Conservation (phyloP, 2,888 invertebrate species). For the Thymelicus lineola region DNA sequence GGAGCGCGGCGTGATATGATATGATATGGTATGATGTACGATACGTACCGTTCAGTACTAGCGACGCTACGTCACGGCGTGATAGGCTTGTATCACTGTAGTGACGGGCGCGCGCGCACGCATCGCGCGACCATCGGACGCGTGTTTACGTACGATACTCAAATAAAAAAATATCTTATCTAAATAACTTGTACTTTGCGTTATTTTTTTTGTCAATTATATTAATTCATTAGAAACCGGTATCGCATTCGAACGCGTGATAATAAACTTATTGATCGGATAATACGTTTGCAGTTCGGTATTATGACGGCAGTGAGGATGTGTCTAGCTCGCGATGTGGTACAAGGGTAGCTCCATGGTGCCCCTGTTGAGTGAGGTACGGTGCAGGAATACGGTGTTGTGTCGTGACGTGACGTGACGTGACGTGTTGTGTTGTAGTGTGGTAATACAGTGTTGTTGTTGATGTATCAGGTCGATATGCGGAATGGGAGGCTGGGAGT, state of each 20-base stretch:
- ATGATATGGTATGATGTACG: too few relatives aligned
- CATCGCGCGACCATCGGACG: background rate
- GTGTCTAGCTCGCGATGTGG: constrained; percentile 49
- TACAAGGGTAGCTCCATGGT: constrained; percentile 57
- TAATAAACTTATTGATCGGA: constrained; percentile 5
- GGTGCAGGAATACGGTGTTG: constrained; percentile 32
- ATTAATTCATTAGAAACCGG: background rate
- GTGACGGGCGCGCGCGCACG: constrained; percentile 10
- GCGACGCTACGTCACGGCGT: background rate
- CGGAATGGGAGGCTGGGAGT: constrained; percentile 47
- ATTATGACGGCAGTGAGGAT: background rate
- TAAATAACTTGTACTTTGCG: too few relatives aligned
- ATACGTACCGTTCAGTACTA: too few relatives aligned
- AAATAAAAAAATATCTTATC: too few relatives aligned
- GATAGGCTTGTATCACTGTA: background rate
- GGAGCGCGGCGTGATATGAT: too few relatives aligned
- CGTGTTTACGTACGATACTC: background rate
- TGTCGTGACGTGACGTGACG: constrained; percentile 30
- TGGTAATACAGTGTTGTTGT: constrained; percentile 34
- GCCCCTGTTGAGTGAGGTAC: constrained; percentile 57
- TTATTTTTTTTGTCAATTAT: too few relatives aligned
- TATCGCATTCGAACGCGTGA: constrained; percentile 2
- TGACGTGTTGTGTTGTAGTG: constrained; percentile 28
- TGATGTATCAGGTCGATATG: constrained; percentile 43
- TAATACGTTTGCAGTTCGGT: background rate